Evolutionary conservation across 2,888 invertebrate genomes (phyloP), one percentile per base, ranked within the genome.

Genomic region (Perizoma affinitatum): DNA sequence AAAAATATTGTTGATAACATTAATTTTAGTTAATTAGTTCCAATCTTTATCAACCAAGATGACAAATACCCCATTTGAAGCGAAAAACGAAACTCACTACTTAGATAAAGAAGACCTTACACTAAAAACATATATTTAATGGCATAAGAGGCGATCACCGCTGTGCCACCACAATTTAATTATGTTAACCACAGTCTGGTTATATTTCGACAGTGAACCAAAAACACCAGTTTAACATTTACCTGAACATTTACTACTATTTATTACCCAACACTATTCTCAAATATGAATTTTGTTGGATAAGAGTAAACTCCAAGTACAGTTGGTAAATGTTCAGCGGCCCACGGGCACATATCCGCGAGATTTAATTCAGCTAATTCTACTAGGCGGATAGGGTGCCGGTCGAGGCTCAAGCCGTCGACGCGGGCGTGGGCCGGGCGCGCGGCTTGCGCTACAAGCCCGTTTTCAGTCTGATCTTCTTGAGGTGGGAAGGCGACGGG

Each of bases 401-500:
- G 45, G 22, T 5, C 33, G 47, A 9, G 41, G 22, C 41, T 38
- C 11, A 54, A 10, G 55, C 9, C n/a, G 45, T 49, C 8, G 59
- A 10, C n/a, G 6, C 59, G 58, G 71, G 67, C 58, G 77, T 67
- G 65, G 82, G 76, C 53, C 79, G 75, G 66, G 80, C 78, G 75
- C 82, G 84, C 62, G 76, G 77, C 67, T 72, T 73, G 70, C 81
- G 88, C 87, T 90, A 90, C 80, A 86, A 77, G 71, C 72, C 84
- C 5, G 86, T 80, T 75, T 91, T 91, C 49, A 91, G 80, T 56
- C 91, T 79, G 70, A 90, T 88, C 81, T 91, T 91, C 74, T 91
- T 91, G 63, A 91, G 87, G 60, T 75, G 86, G 56, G 84, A 67
- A 22, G 90, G 84, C 49, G 86, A 68, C 0, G 84, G 78, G 67